Base-by-base conservation (phyloP, 1,140 invertebrate species). In the Metopolophium dirhodum region DNA sequence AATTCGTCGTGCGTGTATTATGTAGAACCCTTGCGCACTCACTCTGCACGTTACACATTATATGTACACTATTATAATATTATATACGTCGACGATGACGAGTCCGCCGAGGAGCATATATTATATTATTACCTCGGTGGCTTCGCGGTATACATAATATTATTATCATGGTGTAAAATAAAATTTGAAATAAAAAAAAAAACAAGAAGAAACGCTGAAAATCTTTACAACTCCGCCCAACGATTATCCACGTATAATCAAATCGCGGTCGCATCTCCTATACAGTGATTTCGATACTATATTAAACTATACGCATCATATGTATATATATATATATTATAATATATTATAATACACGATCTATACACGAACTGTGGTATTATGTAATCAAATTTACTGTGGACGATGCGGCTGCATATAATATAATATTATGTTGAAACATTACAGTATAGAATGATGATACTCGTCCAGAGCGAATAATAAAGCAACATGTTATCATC, bases 151-250 rank as follows among this genome's bases (percentile, higher is more conserved):
- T 47, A 26, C 20, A 23, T 2, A 2, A 0, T 83, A 23, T 41
- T 85, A 85, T 85, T 85, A 85, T 26, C 26, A 26, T 26, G 26
- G 45, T 47, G 45, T 47, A 41, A 86, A 47, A n/a, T n/a, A 77
- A n/a, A 77, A 77, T 77, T 77, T n/a, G 23, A 86, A 86, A 49
- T 18, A 23, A 86, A 86, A 45, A 86, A 86, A 45, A 86, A 45
- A 49, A 41, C 4, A 54, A 54, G 51, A 54, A 54, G 26, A 86
- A 86, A 45, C 26, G 41, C 26, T 45, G 23, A 30, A 86, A 86
- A 86, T n/a, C 85, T 77, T 26, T 86, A 49, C 85, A n/a, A 47
- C 85, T 47, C 85, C 85, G 45, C 85, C 85, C 85, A 86, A 86
- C 85, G 85, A 49, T 86, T 86, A 86, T 49, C 85, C 14, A 41